Conservation (phyloP, 2,113 vertebrate genomes). For the Cephalopholis sonnerati region DNA sequence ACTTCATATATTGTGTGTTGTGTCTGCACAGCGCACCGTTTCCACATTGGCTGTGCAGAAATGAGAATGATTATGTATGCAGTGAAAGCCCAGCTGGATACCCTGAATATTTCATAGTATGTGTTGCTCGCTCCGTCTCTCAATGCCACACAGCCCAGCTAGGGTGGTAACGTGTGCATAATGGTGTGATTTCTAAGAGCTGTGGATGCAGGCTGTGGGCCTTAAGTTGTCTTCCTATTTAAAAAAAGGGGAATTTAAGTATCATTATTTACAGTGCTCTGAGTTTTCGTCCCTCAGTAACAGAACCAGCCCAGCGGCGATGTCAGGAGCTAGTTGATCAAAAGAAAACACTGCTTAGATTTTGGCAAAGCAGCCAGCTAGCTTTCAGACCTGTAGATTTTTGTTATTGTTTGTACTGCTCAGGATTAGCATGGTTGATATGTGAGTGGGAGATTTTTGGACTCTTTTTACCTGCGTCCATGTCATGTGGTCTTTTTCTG, state of each 20-base stretch:
- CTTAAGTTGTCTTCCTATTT: conserved; percentile 50
- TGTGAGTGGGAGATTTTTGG: neutral
- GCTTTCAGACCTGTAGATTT: conserved; percentile 9
- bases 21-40: conserved; percentile 62
- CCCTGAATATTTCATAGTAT: conserved; percentile 86
- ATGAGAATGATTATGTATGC: conserved; percentile 86
- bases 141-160: conserved; percentile 73
- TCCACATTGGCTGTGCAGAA: conserved; percentile 76
- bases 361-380: conserved; percentile 26
- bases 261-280: conserved; percentile 34
- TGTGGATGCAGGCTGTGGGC: conserved; percentile 54
- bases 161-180: conserved; percentile 74
- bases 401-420: neutral
- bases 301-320: neutral
- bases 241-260: conserved; percentile 40
- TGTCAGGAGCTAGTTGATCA: conserved; percentile 26
- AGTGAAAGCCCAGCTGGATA: conserved; percentile 84
- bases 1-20: conserved; percentile 73
- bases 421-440: neutral
- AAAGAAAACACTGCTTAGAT: conserved; percentile 35
- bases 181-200: conserved; percentile 69
- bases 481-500: conserved; percentile 37
- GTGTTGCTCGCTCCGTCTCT: conserved; percentile 80
- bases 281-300: conserved; percentile 39
- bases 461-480: neutral